A percentile compares a stretch with the other conserved stretches of the same genome.
These are phyloP conservation scores for Macrophya alboannulata DNA, from an alignment of 2,888 invertebrate genomes.

Conservation along the genomic window DNA sequence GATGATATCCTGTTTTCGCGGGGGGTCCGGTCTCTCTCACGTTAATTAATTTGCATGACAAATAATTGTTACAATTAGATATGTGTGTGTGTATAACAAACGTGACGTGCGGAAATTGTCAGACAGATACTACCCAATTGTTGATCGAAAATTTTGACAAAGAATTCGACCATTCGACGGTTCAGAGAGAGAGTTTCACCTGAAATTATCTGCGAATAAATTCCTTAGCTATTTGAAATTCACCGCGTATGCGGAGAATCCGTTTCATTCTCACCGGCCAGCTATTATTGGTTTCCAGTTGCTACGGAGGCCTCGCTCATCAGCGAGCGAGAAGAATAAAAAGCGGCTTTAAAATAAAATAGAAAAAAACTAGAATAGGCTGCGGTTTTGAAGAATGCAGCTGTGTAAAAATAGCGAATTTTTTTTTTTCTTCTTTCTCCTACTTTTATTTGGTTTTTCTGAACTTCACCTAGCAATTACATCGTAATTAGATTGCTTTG, in stretches of 20 bases:
- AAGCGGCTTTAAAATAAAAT: conserved; percentile 69
- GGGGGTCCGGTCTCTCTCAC: conserved; percentile 35
- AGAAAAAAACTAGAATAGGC: conserved; percentile 56
- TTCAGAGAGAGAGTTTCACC: conserved; percentile 1
- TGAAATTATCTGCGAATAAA: not conserved
- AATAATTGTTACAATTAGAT: conserved; percentile 34
- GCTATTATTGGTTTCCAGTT: conserved; percentile 33
- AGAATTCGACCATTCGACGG: not conserved
- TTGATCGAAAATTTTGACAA: not conserved
- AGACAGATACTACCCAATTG: not conserved
- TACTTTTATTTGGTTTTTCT: conserved; percentile 57
- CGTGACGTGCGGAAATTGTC: not conserved
- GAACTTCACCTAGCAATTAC: conserved; percentile 61
- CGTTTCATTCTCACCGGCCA: conserved; percentile 26
- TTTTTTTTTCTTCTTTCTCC: conserved; percentile 64
- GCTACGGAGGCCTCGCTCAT: not conserved
- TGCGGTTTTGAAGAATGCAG: conserved; percentile 29
- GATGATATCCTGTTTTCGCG: conserved; percentile 42
- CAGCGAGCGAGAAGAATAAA: conserved; percentile 49
- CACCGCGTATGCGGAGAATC: conserved; percentile 9
- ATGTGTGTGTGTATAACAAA: not conserved
- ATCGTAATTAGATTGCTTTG: conserved; percentile 41
- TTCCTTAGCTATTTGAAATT: not conserved
- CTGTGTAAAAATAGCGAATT: conserved; percentile 3
- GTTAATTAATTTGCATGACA: conserved; percentile 26